phyloP scores from a whole-genome alignment of 2,888 invertebrate species.

The Muscina levida region DNA sequence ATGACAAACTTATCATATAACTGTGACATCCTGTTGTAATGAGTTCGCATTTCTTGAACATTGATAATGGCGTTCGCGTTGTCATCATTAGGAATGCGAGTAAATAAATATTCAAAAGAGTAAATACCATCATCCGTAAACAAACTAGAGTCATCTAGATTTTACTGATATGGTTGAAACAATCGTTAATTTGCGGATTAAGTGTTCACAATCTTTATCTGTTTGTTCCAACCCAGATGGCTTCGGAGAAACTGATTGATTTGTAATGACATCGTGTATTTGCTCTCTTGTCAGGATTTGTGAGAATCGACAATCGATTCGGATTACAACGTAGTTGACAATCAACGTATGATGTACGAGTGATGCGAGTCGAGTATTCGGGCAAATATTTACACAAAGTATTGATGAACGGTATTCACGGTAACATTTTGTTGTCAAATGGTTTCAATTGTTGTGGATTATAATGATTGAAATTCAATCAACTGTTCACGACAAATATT shows the following conservation, averaged over 20 bases:
- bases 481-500: conserved; percentile 1
- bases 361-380: neutral
- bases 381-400: conserved; percentile 28
- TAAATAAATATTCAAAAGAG: too few species aligned
- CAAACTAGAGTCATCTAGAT: too few species aligned
- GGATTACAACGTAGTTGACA: neutral
- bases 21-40: too few species aligned
- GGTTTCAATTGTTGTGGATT: conserved; percentile 61
- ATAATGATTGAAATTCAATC: conserved; percentile 51
- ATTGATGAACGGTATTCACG: conserved; percentile 2
- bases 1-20: too few species aligned
- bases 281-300: neutral
- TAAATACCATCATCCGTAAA: too few species aligned
- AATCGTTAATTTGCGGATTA: too few species aligned
- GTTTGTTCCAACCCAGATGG: too few species aligned
- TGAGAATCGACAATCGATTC: conserved; percentile 6
- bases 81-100: too few species aligned
- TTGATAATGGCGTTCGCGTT: too few species aligned
- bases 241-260: neutral
- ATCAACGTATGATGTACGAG: neutral
- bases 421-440: conserved; percentile 31
- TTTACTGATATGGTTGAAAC: too few species aligned
- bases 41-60: too few species aligned
- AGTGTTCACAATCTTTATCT: too few species aligned
- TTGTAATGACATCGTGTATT: conserved; percentile 7